Conservation (phyloP, 2,113 vertebrate species). For the Psittacara wagleri region DNA sequence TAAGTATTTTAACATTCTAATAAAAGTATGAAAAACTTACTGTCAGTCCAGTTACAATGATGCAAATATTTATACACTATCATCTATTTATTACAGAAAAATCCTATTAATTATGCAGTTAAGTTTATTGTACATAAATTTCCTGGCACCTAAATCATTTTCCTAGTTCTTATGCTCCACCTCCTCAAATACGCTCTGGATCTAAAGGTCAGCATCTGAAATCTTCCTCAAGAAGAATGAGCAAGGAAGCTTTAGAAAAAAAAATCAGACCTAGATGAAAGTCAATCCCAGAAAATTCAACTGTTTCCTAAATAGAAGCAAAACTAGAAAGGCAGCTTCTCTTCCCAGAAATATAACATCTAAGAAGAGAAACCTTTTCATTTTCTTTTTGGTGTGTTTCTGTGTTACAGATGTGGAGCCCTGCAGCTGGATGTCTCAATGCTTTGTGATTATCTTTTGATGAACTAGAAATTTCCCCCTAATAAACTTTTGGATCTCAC, state of each 20-base stretch:
- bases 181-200: not conserved
- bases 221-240: not conserved
- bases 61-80: not conserved
- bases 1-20: not conserved
- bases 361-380: not conserved
- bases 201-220: not conserved
- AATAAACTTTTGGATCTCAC: not conserved
- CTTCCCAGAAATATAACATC: not conserved
- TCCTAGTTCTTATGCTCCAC: not conserved
- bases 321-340: not conserved
- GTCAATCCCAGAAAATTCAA: not conserved
- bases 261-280: not conserved
- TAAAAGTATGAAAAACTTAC: not conserved
- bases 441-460: not conserved
- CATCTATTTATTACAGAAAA: not conserved
- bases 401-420: not conserved
- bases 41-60: not conserved
- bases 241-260: not conserved
- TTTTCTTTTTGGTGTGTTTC: not conserved
- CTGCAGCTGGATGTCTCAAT: not conserved
- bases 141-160: not conserved
- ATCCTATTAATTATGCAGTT: not conserved
- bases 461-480: not conserved
- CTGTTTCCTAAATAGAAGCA: rapidly evolving
- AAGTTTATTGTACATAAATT: not conserved